Percentiles rank a stretch among this genome's conserved stretches.
phyloP scores from a whole-genome alignment of 2,888 invertebrate species.

The Temnothorax unifasciatus region DNA sequence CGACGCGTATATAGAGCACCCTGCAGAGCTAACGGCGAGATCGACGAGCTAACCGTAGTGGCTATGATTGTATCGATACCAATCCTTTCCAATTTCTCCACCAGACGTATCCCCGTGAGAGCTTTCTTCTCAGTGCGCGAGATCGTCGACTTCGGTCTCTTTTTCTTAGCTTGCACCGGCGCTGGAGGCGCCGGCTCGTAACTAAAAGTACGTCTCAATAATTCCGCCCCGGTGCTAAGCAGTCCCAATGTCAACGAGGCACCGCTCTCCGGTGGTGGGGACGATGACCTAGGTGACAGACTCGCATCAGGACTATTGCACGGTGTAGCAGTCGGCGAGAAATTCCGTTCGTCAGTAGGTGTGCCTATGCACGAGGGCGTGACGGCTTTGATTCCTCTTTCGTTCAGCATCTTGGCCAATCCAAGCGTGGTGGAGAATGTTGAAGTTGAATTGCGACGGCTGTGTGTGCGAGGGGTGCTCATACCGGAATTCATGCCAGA shows the following conservation, averaged over 20 bases:
- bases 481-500: conserved; percentile 83
- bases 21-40: conserved; percentile 89
- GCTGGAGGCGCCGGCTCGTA: conserved; percentile 88
- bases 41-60: conserved; percentile 87
- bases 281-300: conserved; percentile 88
- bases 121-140: conserved; percentile 84
- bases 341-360: conserved; percentile 89
- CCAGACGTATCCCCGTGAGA: conserved; percentile 87
- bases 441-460: conserved; percentile 93
- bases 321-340: conserved; percentile 94
- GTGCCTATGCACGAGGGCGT: conserved; percentile 91
- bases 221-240: conserved; percentile 89
- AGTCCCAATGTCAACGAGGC: conserved; percentile 86
- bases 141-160: conserved; percentile 83
- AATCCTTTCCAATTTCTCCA: conserved; percentile 90
- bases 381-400: conserved; percentile 91
- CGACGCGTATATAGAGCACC: conserved; percentile 89
- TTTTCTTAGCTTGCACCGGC: conserved; percentile 76
- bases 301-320: conserved; percentile 94
- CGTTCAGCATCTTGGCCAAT: conserved; percentile 92
- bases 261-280: conserved; percentile 84
- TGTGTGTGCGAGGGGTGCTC: conserved; percentile 87
- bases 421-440: conserved; percentile 92
- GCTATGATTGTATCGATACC: conserved; percentile 91
- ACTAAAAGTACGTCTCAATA: conserved; percentile 89